Evolutionary conservation across 2,888 invertebrate species (phyloP).

Genomic region (Hermaeophaga mercurialis): DNA sequence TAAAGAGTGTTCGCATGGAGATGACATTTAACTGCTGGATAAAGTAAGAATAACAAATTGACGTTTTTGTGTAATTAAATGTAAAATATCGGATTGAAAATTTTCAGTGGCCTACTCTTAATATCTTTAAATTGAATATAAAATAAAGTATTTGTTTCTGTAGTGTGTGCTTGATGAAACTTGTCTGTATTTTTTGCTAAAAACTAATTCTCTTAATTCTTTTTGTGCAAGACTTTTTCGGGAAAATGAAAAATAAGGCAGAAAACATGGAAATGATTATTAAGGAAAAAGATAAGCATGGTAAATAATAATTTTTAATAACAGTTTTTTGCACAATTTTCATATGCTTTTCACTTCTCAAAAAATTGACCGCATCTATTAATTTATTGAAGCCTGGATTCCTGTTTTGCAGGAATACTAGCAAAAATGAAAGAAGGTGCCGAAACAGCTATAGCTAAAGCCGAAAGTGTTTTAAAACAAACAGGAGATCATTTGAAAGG

Average conservation of each 20-base stretch:
- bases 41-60: too few relatives aligned
- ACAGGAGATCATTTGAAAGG: conserved; percentile 65
- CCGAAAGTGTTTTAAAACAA: conserved; percentile 79
- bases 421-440: conserved; percentile 97
- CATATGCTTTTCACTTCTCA: too few relatives aligned
- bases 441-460: conserved; percentile 92
- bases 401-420: conserved; percentile 72
- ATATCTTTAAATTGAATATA: neutral
- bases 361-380: conserved; percentile 6
- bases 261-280: conserved; percentile 90
- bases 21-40: too few relatives aligned
- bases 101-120: neutral
- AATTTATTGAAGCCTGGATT: conserved; percentile 26
- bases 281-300: conserved; percentile 92
- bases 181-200: conserved; percentile 6
- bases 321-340: conserved; percentile 13
- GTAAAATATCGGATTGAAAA: too few relatives aligned
- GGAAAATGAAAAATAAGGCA: conserved; percentile 95
- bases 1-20: too few relatives aligned
- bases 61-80: too few relatives aligned
- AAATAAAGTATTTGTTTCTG: too few relatives aligned
- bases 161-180: neutral
- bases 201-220: conserved; percentile 25
- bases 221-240: conserved; percentile 80
- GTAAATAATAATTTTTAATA: conserved; percentile 55